Conservation (phyloP, 1,140 invertebrate genomes). For the Lasioglossum baleicum region DNA sequence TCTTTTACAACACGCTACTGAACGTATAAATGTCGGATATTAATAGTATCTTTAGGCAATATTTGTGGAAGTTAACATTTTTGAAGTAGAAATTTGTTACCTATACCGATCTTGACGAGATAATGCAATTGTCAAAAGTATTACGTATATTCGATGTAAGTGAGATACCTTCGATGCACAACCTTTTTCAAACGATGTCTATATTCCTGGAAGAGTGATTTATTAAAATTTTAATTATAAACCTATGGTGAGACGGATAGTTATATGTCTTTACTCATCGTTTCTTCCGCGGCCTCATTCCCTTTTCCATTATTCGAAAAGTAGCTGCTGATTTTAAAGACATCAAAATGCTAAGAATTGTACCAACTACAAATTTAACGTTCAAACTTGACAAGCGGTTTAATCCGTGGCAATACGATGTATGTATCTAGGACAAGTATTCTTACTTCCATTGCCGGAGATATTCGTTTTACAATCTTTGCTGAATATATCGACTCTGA, state of each 20-base stretch:
- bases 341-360: too few species aligned
- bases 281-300: constrained; percentile 11
- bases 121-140: constrained; percentile 8
- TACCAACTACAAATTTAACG: not conserved
- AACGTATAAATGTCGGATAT: constrained; percentile 44
- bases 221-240: constrained; percentile 3
- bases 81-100: constrained; percentile 19
- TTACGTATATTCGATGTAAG: constrained; percentile 3
- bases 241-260: not conserved
- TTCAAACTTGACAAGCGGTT: not conserved
- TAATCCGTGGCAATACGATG: not conserved
- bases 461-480: not conserved
- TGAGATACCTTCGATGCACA: not conserved
- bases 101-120: constrained; percentile 19
- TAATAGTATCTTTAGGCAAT: constrained; percentile 24
- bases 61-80: constrained; percentile 36
- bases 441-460: constrained; percentile 13
- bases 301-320: not conserved
- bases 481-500: constrained; percentile 21
- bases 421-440: not conserved
- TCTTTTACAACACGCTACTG: constrained; percentile 44
- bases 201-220: not conserved
- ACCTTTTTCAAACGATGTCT: constrained; percentile 1
- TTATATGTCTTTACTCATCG: constrained; percentile 5
- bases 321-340: not conserved